Base-by-base conservation (phyloP, 2,888 invertebrate species). In the Lottia gigantea region DNA sequence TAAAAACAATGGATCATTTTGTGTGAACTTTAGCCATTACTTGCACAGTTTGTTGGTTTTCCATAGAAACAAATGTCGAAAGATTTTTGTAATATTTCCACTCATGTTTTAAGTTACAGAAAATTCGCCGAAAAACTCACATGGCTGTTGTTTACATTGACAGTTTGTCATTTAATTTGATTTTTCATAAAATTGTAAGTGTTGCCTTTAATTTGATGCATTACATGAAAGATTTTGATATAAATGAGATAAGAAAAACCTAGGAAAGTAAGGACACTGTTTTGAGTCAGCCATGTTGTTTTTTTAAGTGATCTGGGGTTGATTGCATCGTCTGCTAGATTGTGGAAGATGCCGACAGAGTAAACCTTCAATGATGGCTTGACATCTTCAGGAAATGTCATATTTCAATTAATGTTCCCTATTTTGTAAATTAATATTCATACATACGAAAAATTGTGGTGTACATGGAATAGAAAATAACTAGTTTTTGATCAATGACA, bases 81-180 rank as follows among this genome's bases (percentile, higher is more conserved):
- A 40, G n/a, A 26, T 26, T 66, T 66, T 31, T 49, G 31, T 19
- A 23, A 55, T 8, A 23, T 55, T 55, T 55, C 55, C 55, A 55
- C 55, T 55, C 23, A 55, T 55, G 55, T 19, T 55, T 55, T 55
- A 19, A 55, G 23, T 55, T 55, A 12, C 19, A 14, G 26, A 62
- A 62, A 26, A 12, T 68, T 47, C 11, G 23, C 67, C 19, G 25
- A 68, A 68, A 46, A 25, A 26, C 19, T 25, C 62, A 25, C 25
- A 23, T 25, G 26, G 40, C 40, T 46, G 19, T 74, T 80, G 80
- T 80, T 80, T 77, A 78, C 76, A 78, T 80, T 76, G 62, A 76
- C 71, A 74, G 74, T 74, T 73, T 64, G 76, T 76, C 76, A 77
- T 78, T 75, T 74, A 76, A 23, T 55, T 19, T 23, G 19, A 23